These are phyloP conservation scores for Artemia franciscana DNA, from an alignment of 1,140 invertebrate genomes.

Conservation along the genomic window DNA sequence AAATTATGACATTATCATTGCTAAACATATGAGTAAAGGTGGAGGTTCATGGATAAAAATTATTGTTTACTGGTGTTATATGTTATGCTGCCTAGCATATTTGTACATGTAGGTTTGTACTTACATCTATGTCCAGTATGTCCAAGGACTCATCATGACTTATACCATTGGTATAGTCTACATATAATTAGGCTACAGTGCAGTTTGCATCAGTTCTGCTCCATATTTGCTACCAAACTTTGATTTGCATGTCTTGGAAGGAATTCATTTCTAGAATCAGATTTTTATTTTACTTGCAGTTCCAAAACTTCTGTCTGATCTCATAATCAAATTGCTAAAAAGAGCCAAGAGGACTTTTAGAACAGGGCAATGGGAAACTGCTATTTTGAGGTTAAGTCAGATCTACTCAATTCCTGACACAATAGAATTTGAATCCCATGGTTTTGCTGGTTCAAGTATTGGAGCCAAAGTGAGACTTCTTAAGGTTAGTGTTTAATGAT, in stretches of 20 bases:
- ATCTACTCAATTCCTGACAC: neutral
- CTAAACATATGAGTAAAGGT: no score
- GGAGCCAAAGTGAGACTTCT: neutral
- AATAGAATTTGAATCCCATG: neutral
- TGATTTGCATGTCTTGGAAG: no score
- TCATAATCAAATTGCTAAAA: neutral
- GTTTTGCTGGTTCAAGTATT: neutral
- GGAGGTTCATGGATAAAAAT: no score
- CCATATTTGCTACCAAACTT: no score
- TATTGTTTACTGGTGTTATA: no score
- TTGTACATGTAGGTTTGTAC: neutral
- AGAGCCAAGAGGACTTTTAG: neutral
- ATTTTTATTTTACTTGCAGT: neutral
- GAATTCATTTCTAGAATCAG: neutral
- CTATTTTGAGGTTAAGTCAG: neutral
- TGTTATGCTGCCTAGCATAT: no score
- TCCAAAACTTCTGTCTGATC: neutral
- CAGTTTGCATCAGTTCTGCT: neutral
- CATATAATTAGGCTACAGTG: neutral
- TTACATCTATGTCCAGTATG: neutral
- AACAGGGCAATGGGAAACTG: neutral
- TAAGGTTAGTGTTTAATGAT: neutral
- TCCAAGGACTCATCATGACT: neutral
- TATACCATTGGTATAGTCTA: neutral
- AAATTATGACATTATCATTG: no score